These are phyloP conservation scores for Microchrysa polita DNA, from an alignment of 2,888 invertebrate species.

Conservation along the genomic window DNA sequence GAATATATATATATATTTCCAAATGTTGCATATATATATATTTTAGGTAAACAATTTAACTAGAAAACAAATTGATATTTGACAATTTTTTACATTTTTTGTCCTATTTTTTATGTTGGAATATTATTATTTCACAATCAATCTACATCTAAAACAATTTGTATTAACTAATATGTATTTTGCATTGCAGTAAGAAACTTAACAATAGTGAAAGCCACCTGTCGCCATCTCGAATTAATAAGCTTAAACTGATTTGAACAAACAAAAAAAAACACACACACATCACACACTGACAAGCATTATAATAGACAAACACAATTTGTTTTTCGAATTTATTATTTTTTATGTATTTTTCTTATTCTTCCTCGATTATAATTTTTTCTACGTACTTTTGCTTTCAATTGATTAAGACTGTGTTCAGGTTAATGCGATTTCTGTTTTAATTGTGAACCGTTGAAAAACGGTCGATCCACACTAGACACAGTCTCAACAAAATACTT, in stretches of 20 bases:
- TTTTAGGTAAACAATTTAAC: slow-evolving; percentile 7
- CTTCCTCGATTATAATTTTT: background rate
- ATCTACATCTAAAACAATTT: background rate
- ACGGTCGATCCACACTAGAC: too few species aligned
- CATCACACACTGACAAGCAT: too few species aligned
- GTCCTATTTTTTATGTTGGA: too few species aligned
- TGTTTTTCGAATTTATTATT: slow-evolving; percentile 9
- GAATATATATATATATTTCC: background rate
- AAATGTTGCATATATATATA: slow-evolving; percentile 10
- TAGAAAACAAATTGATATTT: too few species aligned
- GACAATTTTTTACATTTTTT: too few species aligned
- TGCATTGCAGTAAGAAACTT: slow-evolving; percentile 34
- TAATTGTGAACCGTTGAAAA: too few species aligned
- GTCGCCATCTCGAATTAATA: slow-evolving; percentile 27
- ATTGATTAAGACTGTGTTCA: too few species aligned
- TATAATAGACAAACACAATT: background rate
- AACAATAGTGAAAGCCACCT: slow-evolving; percentile 19
- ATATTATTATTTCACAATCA: too few species aligned
- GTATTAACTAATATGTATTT: background rate
- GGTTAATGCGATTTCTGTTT: too few species aligned
- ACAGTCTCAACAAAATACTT: too few species aligned
- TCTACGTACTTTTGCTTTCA: too few species aligned
- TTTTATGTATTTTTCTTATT: background rate
- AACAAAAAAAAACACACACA: background rate
- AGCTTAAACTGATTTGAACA: slow-evolving; percentile 36